These are phyloP conservation scores for Microdon myrmicae DNA, from an alignment of 2,888 invertebrate species.

Conservation along the genomic window DNA sequence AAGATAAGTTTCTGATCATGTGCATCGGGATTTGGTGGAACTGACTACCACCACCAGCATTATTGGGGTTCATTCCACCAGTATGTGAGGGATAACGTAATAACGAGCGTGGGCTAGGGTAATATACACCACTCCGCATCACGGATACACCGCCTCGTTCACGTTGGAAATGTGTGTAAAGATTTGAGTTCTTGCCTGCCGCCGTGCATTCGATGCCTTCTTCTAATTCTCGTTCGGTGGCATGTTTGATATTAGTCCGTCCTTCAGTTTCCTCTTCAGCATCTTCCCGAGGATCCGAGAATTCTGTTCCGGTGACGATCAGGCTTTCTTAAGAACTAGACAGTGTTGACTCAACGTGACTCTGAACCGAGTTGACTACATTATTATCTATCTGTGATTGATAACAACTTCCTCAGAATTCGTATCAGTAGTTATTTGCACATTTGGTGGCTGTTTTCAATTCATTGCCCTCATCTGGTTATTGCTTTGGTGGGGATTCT, in stretches of 20 bases:
- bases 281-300: slow-evolving; percentile 62
- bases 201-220: slow-evolving; percentile 55
- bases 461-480: slow-evolving; percentile 18
- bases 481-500: slow-evolving; percentile 43
- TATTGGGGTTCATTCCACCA: slow-evolving; percentile 49
- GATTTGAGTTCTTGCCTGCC: slow-evolving; percentile 57
- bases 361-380: slow-evolving; percentile 15
- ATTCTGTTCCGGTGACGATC: slow-evolving; percentile 53
- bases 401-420: slow-evolving; percentile 21
- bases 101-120: slow-evolving; percentile 56
- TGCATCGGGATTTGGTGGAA: slow-evolving; percentile 54
- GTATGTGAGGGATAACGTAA: slow-evolving; percentile 60
- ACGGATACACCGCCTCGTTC: slow-evolving; percentile 55
- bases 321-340: slow-evolving; percentile 62
- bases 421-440: slow-evolving; percentile 13
- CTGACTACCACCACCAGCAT: slow-evolving; percentile 57
- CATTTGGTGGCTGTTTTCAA: slow-evolving; percentile 33
- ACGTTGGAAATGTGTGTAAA: slow-evolving; percentile 56
- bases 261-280: slow-evolving; percentile 64
- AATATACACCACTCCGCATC: slow-evolving; percentile 55
- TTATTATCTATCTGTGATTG: slow-evolving; percentile 35
- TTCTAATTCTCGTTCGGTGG: slow-evolving; percentile 60
- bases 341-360: slow-evolving; percentile 42
- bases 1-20: slow-evolving; percentile 40
- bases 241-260: slow-evolving; percentile 64